These are phyloP conservation scores for Oreonectes daqikongensis DNA, from an alignment of 2,797 vertebrate species.

Conservation along the genomic window DNA sequence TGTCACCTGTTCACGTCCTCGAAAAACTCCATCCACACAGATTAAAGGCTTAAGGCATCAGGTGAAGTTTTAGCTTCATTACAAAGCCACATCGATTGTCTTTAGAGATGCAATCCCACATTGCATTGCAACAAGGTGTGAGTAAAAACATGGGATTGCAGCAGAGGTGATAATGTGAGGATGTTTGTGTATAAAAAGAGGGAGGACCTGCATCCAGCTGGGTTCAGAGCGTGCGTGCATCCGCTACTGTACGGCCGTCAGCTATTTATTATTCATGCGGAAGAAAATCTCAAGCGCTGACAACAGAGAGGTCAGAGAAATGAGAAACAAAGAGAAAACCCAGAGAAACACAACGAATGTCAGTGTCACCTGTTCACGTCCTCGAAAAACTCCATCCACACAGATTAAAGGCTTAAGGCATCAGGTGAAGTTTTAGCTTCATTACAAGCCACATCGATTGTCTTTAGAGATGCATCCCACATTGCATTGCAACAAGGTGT, in stretches of 20 bases:
- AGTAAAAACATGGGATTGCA: no score
- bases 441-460: no score
- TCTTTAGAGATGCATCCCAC: neutral
- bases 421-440: no score
- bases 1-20: neutral
- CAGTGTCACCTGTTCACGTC: neutral
- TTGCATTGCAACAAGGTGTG: neutral
- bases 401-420: no score
- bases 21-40: no score
- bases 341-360: neutral
- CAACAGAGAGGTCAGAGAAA: slow-evolving; percentile 47
- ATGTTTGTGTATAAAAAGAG: neutral
- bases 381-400: no score
- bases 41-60: no score
- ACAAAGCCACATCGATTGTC: no score
- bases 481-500: neutral
- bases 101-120: neutral
- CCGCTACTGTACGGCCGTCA: neutral
- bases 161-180: no score
- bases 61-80: no score
- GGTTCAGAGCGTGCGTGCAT: neutral
- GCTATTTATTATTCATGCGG: slow-evolving; percentile 59
- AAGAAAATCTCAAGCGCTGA: slow-evolving; percentile 58
- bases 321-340: neutral
- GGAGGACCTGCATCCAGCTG: slow-evolving; percentile 7